Evolutionary conservation across 2,888 invertebrate genomes (phyloP), one percentile per base, ranked within the genome.

Genomic region (Tetheella fluctuosa): DNA sequence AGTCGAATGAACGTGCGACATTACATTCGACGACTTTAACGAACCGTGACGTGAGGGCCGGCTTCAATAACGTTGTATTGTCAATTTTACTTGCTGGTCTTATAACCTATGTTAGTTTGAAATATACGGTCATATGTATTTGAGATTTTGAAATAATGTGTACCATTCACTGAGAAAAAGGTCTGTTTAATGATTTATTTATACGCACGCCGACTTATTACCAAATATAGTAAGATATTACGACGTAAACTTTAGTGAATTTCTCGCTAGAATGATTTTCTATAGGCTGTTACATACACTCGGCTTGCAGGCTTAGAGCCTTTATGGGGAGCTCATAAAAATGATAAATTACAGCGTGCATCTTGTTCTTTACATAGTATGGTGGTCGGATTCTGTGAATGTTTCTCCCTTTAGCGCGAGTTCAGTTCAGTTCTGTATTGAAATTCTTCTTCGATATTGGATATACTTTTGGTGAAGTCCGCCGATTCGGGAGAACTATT

Each of bases 241-340:
- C 78, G 75, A 78, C 72, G 74, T 75, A 72, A 86, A 85, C 77
- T 84, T 81, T 80, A 85, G 84, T 86, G 83, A 88, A 89, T 90
- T 86, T 81, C 70, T 72, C 83, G 80, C 75, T 78, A 81, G 86
- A 89, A 84, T 81, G 85, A 79, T 86, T 88, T 88, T 85, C 88
- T 89, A 88, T 86, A 88, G 89, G 89, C 88, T 86, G 86, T 90
- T 89, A 88, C 85, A 86, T 85, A 88, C 90, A 90, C 89, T 89
- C 83, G 90, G 88, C 84, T 88, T 86, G 83, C 83, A 76, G 79
- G 87, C 87, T 88, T 85, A 84, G 74, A 74, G 83, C 84, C 81
- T 88, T 88, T 90, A 90, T 89, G 88, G 87, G 78, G 57, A 75
- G 81, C 83, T 86, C 89, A 89, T 91, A 91, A 91, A 91, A 89